Percentiles rank a stretch among this genome's conserved stretches.
These are phyloP conservation scores for Synergus gifuensis DNA, from an alignment of 2,888 invertebrate genomes.

Conservation along the genomic window DNA sequence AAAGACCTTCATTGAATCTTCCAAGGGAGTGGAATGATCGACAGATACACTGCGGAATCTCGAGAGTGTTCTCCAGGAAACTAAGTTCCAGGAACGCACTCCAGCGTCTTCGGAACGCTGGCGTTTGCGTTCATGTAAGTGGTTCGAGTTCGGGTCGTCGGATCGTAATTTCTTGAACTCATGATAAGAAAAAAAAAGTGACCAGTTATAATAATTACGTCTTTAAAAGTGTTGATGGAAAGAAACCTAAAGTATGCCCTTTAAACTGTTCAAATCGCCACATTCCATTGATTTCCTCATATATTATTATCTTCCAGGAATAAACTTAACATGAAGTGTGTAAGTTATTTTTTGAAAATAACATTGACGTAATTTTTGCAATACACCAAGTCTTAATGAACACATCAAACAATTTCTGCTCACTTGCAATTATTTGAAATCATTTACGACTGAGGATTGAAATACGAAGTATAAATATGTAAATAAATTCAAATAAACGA, in stretches of 20 bases:
- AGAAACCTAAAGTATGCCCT: background rate
- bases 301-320: background rate
- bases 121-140: slow-evolving; percentile 54
- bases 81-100: slow-evolving; percentile 54
- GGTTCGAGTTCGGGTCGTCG: slow-evolving; percentile 51
- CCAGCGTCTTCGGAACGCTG: slow-evolving; percentile 49
- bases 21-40: slow-evolving; percentile 10
- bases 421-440: background rate
- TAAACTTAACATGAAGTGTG: background rate
- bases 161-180: slow-evolving; percentile 34
- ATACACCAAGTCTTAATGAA: background rate
- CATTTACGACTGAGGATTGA: background rate
- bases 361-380: too few relatives aligned
- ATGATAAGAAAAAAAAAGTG: slow-evolving; percentile 28
- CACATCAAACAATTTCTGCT: background rate
- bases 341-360: too few relatives aligned
- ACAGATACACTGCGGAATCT: slow-evolving; percentile 47
- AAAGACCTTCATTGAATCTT: slow-evolving; percentile 37
- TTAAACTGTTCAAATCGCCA: background rate
- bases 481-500: slow-evolving; percentile 12
- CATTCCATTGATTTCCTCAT: background rate
- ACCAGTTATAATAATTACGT: slow-evolving; percentile 28
- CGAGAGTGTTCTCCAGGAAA: slow-evolving; percentile 61
- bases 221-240: background rate
- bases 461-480: background rate